Conservation (phyloP, 2,113 vertebrate genomes). For the Paratilapia polleni region DNA sequence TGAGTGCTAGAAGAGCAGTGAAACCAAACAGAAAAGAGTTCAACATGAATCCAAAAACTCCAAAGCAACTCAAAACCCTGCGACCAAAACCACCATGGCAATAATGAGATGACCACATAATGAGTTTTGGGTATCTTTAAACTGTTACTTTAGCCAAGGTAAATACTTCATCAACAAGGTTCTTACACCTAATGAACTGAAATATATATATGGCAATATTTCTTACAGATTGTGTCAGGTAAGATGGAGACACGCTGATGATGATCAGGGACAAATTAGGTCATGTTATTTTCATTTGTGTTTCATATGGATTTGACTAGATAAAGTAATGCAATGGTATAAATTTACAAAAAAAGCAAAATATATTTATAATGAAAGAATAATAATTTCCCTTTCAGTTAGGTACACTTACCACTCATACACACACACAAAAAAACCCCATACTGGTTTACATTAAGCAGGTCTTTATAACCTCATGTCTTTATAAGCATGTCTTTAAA, state of each 20-base stretch:
- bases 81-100: neutral
- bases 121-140: neutral
- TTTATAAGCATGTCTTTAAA: slow-evolving; percentile 1
- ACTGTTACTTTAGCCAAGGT: neutral
- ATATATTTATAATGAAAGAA: neutral
- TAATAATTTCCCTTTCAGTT: neutral
- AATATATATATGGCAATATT: neutral
- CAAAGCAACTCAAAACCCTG: too few species aligned
- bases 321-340: neutral
- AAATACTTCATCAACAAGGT: neutral
- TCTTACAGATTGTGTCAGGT: too few species aligned
- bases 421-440: neutral
- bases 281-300: neutral
- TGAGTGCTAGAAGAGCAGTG: neutral
- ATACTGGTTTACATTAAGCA: neutral
- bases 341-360: neutral
- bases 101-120: neutral
- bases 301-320: neutral
- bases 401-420: neutral
- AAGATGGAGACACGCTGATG: neutral
- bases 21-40: neutral
- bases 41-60: too few species aligned
- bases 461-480: neutral
- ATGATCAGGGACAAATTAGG: neutral
- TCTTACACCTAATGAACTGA: neutral